Conservation (phyloP, 2,888 invertebrate genomes). For the Cheilosia vernalis region DNA sequence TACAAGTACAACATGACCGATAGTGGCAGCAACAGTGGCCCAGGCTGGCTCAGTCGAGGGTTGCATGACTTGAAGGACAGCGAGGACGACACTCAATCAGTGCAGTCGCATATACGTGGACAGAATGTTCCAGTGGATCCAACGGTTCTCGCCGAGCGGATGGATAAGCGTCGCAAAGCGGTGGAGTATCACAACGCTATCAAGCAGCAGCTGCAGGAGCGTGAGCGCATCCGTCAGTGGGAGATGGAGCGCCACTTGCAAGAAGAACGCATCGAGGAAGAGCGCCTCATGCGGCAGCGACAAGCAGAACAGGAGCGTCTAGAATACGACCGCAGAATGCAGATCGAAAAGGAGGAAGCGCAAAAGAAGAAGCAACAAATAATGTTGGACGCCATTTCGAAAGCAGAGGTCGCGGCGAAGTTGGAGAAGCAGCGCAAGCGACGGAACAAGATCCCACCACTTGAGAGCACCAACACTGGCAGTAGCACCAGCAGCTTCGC, state of each 20-base stretch:
- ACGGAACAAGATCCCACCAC: constrained; percentile 77
- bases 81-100: constrained; percentile 82
- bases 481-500: constrained; percentile 60
- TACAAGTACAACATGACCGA: constrained; percentile 82
- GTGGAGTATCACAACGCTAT: constrained; percentile 94
- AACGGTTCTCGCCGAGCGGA: constrained; percentile 90
- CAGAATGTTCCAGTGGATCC: constrained; percentile 94
- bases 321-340: constrained; percentile 88
- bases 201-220: constrained; percentile 92
- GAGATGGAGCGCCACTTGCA: constrained; percentile 89
- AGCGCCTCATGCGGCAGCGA: constrained; percentile 89
- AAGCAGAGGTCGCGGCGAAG: constrained; percentile 89
- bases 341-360: constrained; percentile 88
- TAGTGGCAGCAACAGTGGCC: constrained; percentile 80
- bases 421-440: constrained; percentile 86
- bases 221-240: constrained; percentile 89
- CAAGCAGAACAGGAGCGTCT: constrained; percentile 88
- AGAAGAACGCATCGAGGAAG: constrained; percentile 93
- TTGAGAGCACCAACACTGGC: constrained; percentile 57
- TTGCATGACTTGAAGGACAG: constrained; percentile 84
- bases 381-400: constrained; percentile 90
- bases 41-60: constrained; percentile 85
- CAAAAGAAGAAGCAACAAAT: constrained; percentile 90
- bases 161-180: constrained; percentile 91
- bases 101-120: constrained; percentile 88